Evolutionary conservation across 1,140 invertebrate genomes (phyloP).

Genomic region (Caerostris darwini): DNA sequence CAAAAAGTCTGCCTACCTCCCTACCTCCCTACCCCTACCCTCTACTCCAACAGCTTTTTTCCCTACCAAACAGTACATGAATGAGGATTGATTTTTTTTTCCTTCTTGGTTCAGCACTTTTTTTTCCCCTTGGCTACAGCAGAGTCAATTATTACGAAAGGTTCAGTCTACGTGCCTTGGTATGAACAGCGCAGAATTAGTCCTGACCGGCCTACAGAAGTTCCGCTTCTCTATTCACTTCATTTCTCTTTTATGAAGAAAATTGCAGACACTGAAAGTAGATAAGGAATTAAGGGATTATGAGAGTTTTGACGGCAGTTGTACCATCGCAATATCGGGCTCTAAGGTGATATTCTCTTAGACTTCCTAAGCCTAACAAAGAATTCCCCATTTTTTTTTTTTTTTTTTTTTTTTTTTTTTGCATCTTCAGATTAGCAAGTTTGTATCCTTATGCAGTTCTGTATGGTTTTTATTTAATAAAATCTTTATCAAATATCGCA

Average conservation of each 20-base stretch:
- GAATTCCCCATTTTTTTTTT: too few relatives aligned
- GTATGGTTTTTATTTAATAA: too few relatives aligned
- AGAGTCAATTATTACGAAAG: slow-evolving; percentile 42
- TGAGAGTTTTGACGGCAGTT: neutral
- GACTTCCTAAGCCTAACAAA: neutral
- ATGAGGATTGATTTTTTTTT: slow-evolving; percentile 33
- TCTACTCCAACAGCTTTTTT: too few relatives aligned
- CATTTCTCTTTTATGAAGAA: neutral
- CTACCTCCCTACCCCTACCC: too few relatives aligned
- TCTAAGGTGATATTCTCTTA: neutral
- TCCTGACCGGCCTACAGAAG: neutral
- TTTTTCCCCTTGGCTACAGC: neutral
- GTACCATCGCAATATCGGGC: neutral
- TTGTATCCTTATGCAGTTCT: too few relatives aligned
- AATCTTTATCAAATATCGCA: too few relatives aligned
- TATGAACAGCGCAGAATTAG: neutral
- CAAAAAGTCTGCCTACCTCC: too few relatives aligned
- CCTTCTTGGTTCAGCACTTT: neutral
- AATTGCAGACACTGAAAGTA: slow-evolving; percentile 36
- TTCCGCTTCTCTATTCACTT: neutral
- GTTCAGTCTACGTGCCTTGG: neutral
- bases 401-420: too few relatives aligned
- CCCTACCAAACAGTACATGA: neutral
- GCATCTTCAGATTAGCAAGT: too few relatives aligned
- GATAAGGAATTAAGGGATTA: slow-evolving; percentile 48